Percentiles rank a stretch among this genome's conserved stretches.
These are phyloP conservation scores for Setipinna tenuifilis DNA, from an alignment of 2,797 vertebrate species.

Conservation along the genomic window DNA sequence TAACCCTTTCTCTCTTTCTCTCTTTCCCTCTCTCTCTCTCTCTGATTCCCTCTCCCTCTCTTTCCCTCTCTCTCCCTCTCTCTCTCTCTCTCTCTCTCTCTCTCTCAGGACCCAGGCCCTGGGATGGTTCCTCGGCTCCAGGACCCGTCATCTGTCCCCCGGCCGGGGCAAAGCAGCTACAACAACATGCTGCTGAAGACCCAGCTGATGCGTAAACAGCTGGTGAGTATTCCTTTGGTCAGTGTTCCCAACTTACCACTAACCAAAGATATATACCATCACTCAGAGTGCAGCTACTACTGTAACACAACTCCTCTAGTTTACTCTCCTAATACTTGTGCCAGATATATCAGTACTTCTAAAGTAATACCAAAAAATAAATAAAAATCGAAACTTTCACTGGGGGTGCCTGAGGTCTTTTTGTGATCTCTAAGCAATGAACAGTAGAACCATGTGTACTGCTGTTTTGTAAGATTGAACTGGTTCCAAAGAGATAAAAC, in stretches of 20 bases:
- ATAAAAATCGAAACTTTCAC: too few relatives aligned
- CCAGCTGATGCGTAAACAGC: constrained; percentile 73
- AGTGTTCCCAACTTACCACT: too few relatives aligned
- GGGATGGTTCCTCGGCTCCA: constrained; percentile 70
- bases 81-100: not conserved
- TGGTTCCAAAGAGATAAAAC: not conserved
- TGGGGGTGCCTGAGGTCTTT: not conserved
- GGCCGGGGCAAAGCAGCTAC: constrained; percentile 63
- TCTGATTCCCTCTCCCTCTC: not conserved
- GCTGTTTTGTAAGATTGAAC: not conserved
- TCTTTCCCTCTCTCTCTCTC: not conserved
- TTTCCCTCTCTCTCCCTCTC: not conserved
- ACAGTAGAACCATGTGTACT: not conserved
- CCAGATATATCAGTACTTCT: too few relatives aligned
- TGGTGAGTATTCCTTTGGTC: constrained; percentile 22
- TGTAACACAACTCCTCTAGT: too few relatives aligned
- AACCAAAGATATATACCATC: too few relatives aligned
- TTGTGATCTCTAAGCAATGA: not conserved
- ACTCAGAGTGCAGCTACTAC: too few relatives aligned
- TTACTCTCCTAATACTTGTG: too few relatives aligned
- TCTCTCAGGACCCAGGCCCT: not conserved
- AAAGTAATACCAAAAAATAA: not conserved
- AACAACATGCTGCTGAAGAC: constrained; percentile 77
- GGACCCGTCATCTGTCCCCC: constrained; percentile 68
- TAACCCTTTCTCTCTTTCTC: constrained; percentile 6